These are phyloP conservation scores for Alethe castanea DNA, from an alignment of 2,113 vertebrate genomes.

Conservation along the genomic window DNA sequence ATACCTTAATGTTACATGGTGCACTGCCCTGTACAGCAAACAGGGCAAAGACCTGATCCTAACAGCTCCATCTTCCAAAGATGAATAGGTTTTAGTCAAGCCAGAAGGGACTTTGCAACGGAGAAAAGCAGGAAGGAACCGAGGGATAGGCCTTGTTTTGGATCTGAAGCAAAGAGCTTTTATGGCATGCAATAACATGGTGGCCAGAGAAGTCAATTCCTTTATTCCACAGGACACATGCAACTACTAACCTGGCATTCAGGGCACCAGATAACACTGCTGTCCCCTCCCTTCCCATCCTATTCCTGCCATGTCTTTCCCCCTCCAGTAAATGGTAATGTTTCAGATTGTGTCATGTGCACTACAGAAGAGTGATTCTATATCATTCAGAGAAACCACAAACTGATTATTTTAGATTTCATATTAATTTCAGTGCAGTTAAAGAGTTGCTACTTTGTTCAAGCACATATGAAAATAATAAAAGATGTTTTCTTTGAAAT, in stretches of 20 bases:
- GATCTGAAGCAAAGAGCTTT: neutral
- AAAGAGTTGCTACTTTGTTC: neutral
- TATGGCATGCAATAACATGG: neutral
- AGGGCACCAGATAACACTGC: neutral
- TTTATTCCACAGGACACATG: neutral
- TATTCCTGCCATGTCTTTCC: neutral
- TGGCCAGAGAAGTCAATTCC: neutral
- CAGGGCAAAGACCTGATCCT: neutral
- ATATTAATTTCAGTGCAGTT: neutral
- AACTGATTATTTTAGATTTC: conserved; percentile 19
- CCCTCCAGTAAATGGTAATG: neutral
- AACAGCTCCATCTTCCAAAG: neutral
- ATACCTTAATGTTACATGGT: neutral
- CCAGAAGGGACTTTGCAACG: neutral
- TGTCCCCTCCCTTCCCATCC: neutral
- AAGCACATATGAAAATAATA: neutral
- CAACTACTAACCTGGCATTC: neutral
- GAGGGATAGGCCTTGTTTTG: neutral
- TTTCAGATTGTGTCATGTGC: neutral
- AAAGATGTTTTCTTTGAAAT: neutral
- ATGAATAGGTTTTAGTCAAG: neutral
- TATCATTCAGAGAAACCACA: neutral
- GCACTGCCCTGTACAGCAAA: neutral
- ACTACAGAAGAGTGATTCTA: neutral
- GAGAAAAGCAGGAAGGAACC: neutral